Conservation (phyloP, 2,888 invertebrate species). For the Eupithecia centaureata region DNA sequence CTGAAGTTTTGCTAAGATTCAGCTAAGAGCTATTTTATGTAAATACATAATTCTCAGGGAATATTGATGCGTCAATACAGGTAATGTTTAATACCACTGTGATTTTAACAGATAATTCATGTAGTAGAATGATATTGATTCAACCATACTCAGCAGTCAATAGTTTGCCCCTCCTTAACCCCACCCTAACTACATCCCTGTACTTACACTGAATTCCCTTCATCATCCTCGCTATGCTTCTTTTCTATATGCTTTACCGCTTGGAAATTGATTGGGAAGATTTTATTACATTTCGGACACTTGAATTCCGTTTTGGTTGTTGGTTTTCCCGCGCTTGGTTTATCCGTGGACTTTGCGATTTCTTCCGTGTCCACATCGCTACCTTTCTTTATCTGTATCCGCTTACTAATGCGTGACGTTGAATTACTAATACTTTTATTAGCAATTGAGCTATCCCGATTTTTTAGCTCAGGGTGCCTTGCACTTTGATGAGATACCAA, state of each 20-base stretch:
- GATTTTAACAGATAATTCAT: too few relatives aligned
- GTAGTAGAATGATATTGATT: background rate
- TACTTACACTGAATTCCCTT: constrained; percentile 62
- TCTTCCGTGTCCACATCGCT: constrained; percentile 12
- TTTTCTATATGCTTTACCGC: constrained; percentile 68
- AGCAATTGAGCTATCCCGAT: constrained; percentile 5
- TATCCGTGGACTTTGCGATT: constrained; percentile 11
- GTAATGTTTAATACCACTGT: too few relatives aligned
- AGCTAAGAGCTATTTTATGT: too few relatives aligned
- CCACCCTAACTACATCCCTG: constrained; percentile 23
- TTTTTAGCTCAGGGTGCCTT: constrained; percentile 39
- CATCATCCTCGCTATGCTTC: constrained; percentile 53
- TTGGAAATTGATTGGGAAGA: constrained; percentile 58
- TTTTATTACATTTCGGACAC: constrained; percentile 61
- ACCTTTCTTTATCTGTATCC: constrained; percentile 22
- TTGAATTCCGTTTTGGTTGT: constrained; percentile 55
- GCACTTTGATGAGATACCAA: constrained; percentile 56
- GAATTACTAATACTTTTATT: constrained; percentile 29
- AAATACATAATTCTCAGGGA: too few relatives aligned
- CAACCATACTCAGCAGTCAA: background rate
- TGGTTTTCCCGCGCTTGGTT: constrained; percentile 1
- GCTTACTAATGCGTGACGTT: constrained; percentile 33
- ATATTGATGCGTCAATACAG: too few relatives aligned
- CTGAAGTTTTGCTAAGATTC: too few relatives aligned
- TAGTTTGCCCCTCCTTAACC: constrained; percentile 1